Conservation (phyloP, 2,888 invertebrate species). For the Macrosiphum euphorbiae region DNA sequence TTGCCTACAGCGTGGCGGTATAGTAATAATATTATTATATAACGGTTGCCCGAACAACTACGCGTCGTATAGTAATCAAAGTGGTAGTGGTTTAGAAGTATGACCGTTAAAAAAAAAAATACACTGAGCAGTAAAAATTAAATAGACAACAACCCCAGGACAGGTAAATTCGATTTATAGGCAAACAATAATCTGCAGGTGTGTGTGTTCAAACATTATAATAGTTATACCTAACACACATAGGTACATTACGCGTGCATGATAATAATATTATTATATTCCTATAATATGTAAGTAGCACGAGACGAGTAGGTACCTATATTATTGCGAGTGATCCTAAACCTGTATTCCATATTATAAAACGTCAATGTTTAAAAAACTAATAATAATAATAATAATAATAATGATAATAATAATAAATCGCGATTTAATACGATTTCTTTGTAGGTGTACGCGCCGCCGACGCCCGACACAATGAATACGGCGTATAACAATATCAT, state of each 20-base stretch:
- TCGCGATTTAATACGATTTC: slow-evolving; percentile 38
- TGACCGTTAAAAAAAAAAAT: slow-evolving; percentile 17
- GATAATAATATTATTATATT: background rate
- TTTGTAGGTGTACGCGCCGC: background rate
- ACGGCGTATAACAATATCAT: background rate
- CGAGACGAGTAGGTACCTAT: background rate
- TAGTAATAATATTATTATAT: background rate
- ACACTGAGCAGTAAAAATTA: background rate
- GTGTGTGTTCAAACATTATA: background rate
- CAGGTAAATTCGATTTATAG: background rate
- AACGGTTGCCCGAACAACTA: slow-evolving; percentile 28
- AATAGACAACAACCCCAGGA: background rate
- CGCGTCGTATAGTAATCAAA: slow-evolving; percentile 19
- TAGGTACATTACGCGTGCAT: background rate
- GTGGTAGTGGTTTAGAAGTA: background rate
- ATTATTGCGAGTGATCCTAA: background rate
- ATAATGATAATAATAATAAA: slow-evolving; percentile 28
- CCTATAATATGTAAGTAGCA: background rate
- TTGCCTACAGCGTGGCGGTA: background rate
- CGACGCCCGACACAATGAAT: background rate
- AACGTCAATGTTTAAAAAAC: background rate
- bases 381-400: slow-evolving; percentile 31
- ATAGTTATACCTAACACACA: background rate
- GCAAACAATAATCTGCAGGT: background rate
- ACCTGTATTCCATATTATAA: background rate